Evolutionary conservation across 2,113 vertebrate genomes (phyloP).

Genomic region (Hyla sarda): DNA sequence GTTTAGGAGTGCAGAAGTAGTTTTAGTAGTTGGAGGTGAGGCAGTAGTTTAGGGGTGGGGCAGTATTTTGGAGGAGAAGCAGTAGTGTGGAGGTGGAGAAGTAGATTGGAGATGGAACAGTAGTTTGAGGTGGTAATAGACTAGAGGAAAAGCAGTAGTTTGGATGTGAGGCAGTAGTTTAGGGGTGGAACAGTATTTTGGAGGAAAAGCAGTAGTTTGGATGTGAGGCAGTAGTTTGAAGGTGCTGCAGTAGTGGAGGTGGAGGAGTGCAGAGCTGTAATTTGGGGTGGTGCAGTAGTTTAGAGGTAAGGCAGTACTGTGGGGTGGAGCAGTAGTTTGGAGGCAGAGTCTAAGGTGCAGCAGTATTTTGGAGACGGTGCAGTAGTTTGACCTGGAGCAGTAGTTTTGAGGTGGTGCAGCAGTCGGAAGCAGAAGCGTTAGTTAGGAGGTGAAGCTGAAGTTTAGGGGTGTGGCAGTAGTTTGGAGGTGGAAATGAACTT

Average conservation of each 20-base stretch:
- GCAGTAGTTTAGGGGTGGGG: background rate
- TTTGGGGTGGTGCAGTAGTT: background rate
- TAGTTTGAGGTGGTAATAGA: background rate
- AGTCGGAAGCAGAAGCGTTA: too few species aligned
- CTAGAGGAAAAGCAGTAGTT: background rate
- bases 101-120: background rate
- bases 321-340: too few species aligned
- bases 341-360: too few species aligned
- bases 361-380: too few species aligned
- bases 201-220: background rate
- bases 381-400: too few species aligned
- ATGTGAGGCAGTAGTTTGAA: background rate
- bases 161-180: too few species aligned
- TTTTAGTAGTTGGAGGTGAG: background rate
- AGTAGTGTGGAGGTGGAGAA: background rate
- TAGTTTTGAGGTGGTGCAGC: too few species aligned
- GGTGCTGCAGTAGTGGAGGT: too few species aligned
- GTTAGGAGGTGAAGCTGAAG: too few species aligned
- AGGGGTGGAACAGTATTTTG: background rate
- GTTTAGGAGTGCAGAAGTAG: background rate
- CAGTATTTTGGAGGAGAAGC: background rate
- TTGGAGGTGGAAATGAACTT: too few species aligned
- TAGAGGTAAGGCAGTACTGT: background rate
- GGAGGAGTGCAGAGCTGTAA: too few species aligned
- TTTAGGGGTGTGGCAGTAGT: too few species aligned